These are phyloP conservation scores for Lasius platythorax DNA, from an alignment of 2,888 invertebrate species.

Conservation along the genomic window DNA sequence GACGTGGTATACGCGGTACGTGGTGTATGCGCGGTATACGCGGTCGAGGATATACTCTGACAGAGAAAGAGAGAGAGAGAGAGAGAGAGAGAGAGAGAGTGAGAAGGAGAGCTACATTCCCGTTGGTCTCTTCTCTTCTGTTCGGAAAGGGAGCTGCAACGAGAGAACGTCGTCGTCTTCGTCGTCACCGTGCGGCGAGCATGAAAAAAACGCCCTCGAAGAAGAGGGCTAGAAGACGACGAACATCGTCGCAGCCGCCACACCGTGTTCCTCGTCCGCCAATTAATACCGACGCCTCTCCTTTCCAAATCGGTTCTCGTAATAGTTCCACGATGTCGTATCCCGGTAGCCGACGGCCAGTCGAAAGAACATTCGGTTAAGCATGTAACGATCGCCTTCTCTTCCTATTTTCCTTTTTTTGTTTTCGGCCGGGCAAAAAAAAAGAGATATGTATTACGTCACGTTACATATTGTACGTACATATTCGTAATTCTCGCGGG, in stretches of 20 bases:
- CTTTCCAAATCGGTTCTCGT: conserved; percentile 62
- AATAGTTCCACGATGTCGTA: conserved; percentile 4
- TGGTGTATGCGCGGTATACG: conserved; percentile 52
- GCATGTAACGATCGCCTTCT: conserved; percentile 21
- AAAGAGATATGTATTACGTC: conserved; percentile 12
- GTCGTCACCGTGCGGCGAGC: conserved; percentile 49
- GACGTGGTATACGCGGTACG: conserved; percentile 57
- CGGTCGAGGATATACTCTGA: conserved; percentile 53
- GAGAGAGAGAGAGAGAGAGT: conserved; percentile 52
- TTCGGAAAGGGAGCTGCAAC: conserved; percentile 47
- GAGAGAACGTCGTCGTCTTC: conserved; percentile 51
- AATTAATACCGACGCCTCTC: conserved; percentile 82
- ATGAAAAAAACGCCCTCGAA: conserved; percentile 27
- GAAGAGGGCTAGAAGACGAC: conserved; percentile 47
- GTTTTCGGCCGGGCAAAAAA: neutral
- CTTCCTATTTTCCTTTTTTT: neutral
- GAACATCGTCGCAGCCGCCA: conserved; percentile 57
- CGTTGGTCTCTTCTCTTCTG: conserved; percentile 67
- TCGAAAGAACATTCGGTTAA: conserved; percentile 5
- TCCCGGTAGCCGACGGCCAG: conserved; percentile 2
- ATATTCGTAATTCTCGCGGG: neutral
- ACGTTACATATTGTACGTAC: neutral
- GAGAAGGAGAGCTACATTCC: conserved; percentile 62
- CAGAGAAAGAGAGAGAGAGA: neutral
- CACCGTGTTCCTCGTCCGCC: conserved; percentile 70